A percentile compares a stretch with the other conserved stretches of the same genome.
phyloP scores from a whole-genome alignment of 2,888 invertebrate genomes.

The Tryphoninae sp. region DNA sequence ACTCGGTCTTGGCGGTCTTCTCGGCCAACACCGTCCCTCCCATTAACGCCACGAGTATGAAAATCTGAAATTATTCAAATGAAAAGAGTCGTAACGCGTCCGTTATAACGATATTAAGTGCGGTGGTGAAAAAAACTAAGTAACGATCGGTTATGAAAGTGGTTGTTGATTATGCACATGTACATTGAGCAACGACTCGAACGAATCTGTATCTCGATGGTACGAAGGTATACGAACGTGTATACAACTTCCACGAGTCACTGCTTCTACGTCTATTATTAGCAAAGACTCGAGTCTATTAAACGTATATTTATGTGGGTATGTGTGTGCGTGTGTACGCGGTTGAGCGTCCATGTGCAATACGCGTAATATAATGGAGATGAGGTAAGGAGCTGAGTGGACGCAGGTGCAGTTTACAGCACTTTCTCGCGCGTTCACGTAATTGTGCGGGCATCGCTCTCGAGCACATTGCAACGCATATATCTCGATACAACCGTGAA shows the following conservation, averaged over 20 bases:
- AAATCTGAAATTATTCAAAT: conserved; percentile 65
- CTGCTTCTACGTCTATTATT: not conserved
- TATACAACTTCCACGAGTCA: not conserved
- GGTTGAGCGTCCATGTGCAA: conserved; percentile 3
- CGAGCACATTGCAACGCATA: not conserved
- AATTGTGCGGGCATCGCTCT: conserved; percentile 30
- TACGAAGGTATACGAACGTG: not conserved
- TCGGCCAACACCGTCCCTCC: conserved; percentile 67
- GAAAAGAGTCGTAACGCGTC: too few species aligned
- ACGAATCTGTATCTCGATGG: not conserved
- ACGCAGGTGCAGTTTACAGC: conserved; percentile 39
- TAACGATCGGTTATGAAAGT: not conserved
- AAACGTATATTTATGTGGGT: conserved; percentile 2
- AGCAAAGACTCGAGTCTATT: not conserved
- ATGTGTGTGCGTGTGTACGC: not conserved
- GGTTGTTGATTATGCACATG: not conserved
- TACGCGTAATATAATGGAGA: conserved; percentile 52
- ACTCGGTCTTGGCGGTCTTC: conserved; percentile 56
- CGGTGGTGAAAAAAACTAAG: not conserved
- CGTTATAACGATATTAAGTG: too few species aligned
- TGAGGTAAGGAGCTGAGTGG: conserved; percentile 55
- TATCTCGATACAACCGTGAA: too few species aligned
- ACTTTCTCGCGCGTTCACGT: conserved; percentile 46
- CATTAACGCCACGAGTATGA: conserved; percentile 71
- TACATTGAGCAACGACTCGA: not conserved